Evolutionary conservation across 2,113 vertebrate genomes (phyloP), one percentile per base, ranked within the genome.

Genomic region (Grammomys dolichurus): DNA sequence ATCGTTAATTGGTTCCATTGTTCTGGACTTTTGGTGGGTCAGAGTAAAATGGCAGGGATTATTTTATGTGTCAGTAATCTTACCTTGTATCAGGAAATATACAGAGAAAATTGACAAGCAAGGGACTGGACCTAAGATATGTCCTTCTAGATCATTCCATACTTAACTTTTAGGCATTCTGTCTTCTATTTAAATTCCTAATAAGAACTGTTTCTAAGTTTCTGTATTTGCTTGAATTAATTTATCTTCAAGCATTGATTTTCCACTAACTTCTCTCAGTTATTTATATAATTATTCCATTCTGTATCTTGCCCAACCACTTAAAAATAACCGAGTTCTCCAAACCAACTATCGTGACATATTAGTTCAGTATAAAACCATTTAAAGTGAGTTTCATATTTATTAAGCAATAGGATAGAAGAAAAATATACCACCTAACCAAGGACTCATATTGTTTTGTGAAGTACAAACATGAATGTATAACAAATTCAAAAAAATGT

Each of bases 211-310:
- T 43, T 19, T 56, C 20, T 87, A 40, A 73, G 7, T 54, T 81
- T 80, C 43, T 85, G 13, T 9, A 76, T 76, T 93, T 70, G n/a
- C 12, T 65, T 86, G 7, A 82, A 94, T 78, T n/a, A 80, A 3
- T 19, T 26, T 76, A 40, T 9, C 60, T 75, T 54, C 22, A 65
- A 28, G 24, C 31, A 80, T 70, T 76, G 65, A 33, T 48, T 73
- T 36, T 95, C 5, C n/a, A 93, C 22, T 94, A 73, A 91, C 48
- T 28, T 20, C 69, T 89, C 36, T 56, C 70, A 51, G n/a, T 90
- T 56, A 77, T 88, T 91, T 90, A 65, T 60, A 63, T 43, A 95
- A 92, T 89, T 56, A 63, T 4, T 90, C 7, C 31, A 90, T 43
- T 46, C 7, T 87, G 80, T 93, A 76, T 86, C 40, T 87, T 91